Evolutionary conservation across 2,888 invertebrate genomes (phyloP), one percentile per base, ranked within the genome.

Genomic region (Lingula anatina): DNA sequence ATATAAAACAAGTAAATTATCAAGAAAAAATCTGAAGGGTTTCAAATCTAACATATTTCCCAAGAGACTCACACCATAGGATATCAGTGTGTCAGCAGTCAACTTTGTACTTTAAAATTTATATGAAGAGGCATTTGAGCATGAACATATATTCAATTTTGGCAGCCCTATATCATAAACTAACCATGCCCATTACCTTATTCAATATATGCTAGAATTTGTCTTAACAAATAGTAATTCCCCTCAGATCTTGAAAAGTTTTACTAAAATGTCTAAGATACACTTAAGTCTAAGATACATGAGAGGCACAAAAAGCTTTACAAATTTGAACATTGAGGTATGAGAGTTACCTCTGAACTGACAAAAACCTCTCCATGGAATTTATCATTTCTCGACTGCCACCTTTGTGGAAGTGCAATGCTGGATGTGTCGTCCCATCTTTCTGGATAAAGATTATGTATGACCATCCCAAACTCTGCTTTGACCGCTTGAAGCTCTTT

Each of bases 401-500:
- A 0, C 89, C 90, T 60, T 88, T 85, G 72, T 90, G 90, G 78
- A 94, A 93, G 70, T 89, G 87, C 70, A 94, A 89, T 4, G 88
- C 86, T 55, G 87, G 86, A 61, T 87, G 85, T 67, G 84, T 84
- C 1, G 87, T 84, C 44, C 85, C 83, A 75, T 86, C 84, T 56
- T 85, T 85, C 58, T 86, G 84, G 60, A 85, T 83, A 58, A 90
- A 83, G 38, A 77, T 71, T 15, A 77, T 60, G 53, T 70, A 72
- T 1, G 73, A 69, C 73, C 72, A 69, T 46, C 70, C 70, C 59
- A 73, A 63, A 57, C 64, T 62, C 44, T 71, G 65, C 25, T 73
- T 70, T 51, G 67, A 70, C 25, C 76, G 64, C 49, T 77, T 75
- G 62, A 87, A 85, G 48, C 85, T 83, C 62, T 84, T 84, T 41